Evolutionary conservation across 2,797 vertebrate genomes (phyloP), one percentile per base, ranked within the genome.

Genomic region (Gadopsis bispinosus): DNA sequence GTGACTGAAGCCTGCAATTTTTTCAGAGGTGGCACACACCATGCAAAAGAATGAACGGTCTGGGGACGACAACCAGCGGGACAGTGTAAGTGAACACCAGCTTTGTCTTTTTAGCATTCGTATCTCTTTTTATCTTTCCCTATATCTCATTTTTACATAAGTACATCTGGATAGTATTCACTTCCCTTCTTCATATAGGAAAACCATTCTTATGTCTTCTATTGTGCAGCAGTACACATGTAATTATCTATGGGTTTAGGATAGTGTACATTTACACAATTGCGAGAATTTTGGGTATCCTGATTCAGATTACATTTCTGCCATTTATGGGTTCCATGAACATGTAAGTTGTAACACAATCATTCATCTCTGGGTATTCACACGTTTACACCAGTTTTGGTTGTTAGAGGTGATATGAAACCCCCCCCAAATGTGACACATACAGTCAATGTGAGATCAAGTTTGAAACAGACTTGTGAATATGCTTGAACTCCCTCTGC

Each of bases 1-100:
- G 72, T 74, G 79, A 89, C 69, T 67, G 59, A 85, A 80, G 55
- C 60, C 66, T 74, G 47, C 60, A 69, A 69, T 75, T 64, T 85
- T 84, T 83, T 81, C 75, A 84, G 83, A 86, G 81, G 84, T 88
- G 86, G 86, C 77, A 60, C 83, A n/a, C 89, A 92, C 70, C 89
- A 94, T 94, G 93, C 91, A 93, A 91, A 91, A 90, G 80, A 74
- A 90, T 93, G 91, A 93, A 85, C 87, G 85, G 89, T 85, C 91
- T 65, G 56, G 84, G 85, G 87, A 93, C 68, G 88, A 88, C 86
- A 88, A 83, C 83, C 87, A 89, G 71, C 86, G 54, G 72, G 89
- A 93, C 70, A 90, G 76, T 69, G 93, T 94, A 78, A 92, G 93
- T 86, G 16, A 72, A 77, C 35, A 14, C 7, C 29, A 60, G 1